phyloP scores from a whole-genome alignment of 1,140 invertebrate genomes.

The roundworm (Caenorhabditis elegans) region DNA sequence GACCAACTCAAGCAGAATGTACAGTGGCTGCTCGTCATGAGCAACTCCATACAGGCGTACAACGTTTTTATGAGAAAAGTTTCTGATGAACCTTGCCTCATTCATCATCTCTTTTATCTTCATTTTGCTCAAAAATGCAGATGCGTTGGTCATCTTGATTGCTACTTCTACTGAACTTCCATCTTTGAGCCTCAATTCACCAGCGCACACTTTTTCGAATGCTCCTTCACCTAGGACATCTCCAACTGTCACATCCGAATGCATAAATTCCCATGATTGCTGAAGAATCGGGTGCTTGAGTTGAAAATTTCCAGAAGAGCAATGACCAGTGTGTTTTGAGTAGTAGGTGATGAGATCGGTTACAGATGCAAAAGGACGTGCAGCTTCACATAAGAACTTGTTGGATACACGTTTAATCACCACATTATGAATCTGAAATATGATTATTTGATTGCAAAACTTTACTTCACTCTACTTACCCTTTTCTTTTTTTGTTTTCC shows the following conservation, averaged over 20 bases:
- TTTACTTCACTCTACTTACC: background rate
- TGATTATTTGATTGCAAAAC: no score
- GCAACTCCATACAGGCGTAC: constrained; percentile 46
- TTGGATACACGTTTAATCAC: background rate
- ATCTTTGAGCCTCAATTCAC: background rate
- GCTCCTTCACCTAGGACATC: background rate
- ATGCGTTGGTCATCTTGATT: background rate
- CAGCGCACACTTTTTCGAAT: background rate
- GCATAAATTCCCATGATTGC: background rate
- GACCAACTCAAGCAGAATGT: constrained; percentile 43
- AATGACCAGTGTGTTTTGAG: no score
- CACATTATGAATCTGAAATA: background rate
- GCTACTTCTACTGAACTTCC: background rate
- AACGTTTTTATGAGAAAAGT: constrained; percentile 35
- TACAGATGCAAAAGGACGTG: background rate
- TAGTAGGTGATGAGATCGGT: background rate
- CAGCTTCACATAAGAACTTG: background rate
- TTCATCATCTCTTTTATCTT: background rate
- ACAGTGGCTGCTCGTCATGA: constrained; percentile 35
- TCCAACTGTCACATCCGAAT: background rate
- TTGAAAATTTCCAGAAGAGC: background rate
- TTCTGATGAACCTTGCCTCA: constrained; percentile 35
- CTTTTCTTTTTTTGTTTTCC: background rate
- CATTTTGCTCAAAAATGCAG: background rate
- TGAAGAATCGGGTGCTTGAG: no score